These are phyloP conservation scores for Hirtodrosophila histrioides DNA, from an alignment of 2,888 invertebrate species.

Conservation along the genomic window DNA sequence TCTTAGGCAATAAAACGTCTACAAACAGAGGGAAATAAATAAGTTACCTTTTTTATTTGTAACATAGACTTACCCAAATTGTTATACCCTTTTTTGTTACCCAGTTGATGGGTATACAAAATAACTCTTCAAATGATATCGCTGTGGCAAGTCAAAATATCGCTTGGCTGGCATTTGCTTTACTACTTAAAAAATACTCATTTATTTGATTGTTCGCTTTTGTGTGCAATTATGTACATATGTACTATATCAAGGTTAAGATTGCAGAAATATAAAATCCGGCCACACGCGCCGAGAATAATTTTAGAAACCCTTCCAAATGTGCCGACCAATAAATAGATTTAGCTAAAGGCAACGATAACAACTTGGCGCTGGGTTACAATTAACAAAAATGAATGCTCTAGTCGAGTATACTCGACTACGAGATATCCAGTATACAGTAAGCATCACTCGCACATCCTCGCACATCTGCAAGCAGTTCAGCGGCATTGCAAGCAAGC, in stretches of 20 bases:
- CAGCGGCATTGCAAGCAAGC: too few relatives aligned
- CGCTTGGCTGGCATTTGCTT: conserved; percentile 27
- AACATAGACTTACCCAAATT: too few relatives aligned
- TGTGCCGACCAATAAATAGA: background rate
- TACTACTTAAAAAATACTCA: conserved; percentile 24
- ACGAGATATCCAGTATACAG: too few relatives aligned
- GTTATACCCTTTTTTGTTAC: background rate
- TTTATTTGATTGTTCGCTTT: conserved; percentile 55
- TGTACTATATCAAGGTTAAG: conserved; percentile 68
- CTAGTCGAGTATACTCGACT: too few relatives aligned
- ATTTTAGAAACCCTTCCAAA: conserved; percentile 4
- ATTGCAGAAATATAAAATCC: conserved; percentile 44
- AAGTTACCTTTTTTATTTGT: too few relatives aligned
- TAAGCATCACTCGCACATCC: too few relatives aligned
- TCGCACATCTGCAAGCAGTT: too few relatives aligned
- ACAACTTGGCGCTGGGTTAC: background rate
- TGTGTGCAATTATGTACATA: conserved; percentile 56
- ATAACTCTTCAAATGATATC: conserved; percentile 18
- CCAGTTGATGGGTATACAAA: background rate
- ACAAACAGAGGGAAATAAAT: too few relatives aligned
- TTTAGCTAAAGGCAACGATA: conserved; percentile 5
- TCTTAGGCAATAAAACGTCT: too few relatives aligned
- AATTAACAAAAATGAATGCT: background rate
- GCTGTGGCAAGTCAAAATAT: conserved; percentile 8
- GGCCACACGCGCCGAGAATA: conserved; percentile 30